Evolutionary conservation across 2,888 invertebrate genomes (phyloP).

Genomic region (Heteromyza rotundicornis): DNA sequence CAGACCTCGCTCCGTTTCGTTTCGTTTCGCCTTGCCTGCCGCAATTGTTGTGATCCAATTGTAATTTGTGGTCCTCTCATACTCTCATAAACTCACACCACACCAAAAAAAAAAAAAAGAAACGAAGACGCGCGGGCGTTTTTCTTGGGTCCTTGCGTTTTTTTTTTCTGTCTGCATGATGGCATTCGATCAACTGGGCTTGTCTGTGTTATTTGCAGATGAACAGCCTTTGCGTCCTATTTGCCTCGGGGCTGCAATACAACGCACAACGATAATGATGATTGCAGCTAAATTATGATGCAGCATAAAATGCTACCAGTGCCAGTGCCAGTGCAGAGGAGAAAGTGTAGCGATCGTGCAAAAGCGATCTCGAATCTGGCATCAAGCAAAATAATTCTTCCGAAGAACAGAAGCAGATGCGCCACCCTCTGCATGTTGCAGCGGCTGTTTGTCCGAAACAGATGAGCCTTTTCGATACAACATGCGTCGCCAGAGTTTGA

Average conservation of each 20-base stretch:
- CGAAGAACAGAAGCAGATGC: too few species aligned
- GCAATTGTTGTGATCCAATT: constrained; percentile 30
- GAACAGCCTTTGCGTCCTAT: too few species aligned
- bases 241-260: too few species aligned
- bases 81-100: too few species aligned
- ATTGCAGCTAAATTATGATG: constrained; percentile 61
- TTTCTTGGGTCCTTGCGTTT: constrained; percentile 34
- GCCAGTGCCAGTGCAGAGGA: constrained; percentile 28
- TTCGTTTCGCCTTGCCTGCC: background rate
- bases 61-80: constrained; percentile 31
- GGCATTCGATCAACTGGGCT: constrained; percentile 1
- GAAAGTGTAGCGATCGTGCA: constrained; percentile 40
- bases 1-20: too few species aligned
- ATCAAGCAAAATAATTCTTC: constrained; percentile 12
- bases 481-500: background rate
- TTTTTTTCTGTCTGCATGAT: constrained; percentile 2
- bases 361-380: constrained; percentile 24
- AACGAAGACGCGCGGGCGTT: constrained; percentile 51
- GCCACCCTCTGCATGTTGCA: constrained; percentile 36
- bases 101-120: constrained; percentile 15
- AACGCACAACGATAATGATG: constrained; percentile 55
- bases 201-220: too few species aligned
- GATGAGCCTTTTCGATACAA: constrained; percentile 39
- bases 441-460: constrained; percentile 26
- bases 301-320: constrained; percentile 36